Conservation (phyloP, 1,140 invertebrate genomes). For the Chionoecetes opilio region DNA sequence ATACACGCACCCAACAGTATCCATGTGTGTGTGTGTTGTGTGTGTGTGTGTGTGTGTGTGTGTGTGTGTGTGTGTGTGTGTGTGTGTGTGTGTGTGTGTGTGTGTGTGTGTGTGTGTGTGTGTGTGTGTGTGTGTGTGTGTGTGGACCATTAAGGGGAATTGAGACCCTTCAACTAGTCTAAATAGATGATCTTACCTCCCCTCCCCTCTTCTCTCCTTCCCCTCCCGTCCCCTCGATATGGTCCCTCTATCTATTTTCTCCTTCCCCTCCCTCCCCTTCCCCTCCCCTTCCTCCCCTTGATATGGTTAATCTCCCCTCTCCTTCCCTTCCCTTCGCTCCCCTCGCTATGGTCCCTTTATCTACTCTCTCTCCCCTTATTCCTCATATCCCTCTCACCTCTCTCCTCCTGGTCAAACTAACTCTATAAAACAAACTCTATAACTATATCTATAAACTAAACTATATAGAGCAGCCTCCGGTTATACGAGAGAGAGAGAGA, state of each 20-base stretch:
- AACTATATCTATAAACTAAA: too few species aligned
- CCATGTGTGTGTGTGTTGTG: slow-evolving; percentile 24
- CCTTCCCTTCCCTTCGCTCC: too few species aligned
- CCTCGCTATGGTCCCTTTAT: too few species aligned
- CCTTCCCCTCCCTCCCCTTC: neutral
- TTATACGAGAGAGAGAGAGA: neutral
- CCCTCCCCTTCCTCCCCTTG: too few species aligned
- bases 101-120: slow-evolving; percentile 46
- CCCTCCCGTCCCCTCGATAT: neutral
- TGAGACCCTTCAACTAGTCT: too few species aligned
- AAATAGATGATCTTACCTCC: neutral
- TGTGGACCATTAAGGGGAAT: neutral
- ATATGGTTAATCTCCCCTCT: too few species aligned
- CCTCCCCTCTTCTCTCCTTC: neutral
- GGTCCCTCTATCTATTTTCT: neutral
- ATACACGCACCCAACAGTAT: too few species aligned
- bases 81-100: slow-evolving; percentile 46
- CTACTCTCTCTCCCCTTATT: too few species aligned
- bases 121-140: slow-evolving; percentile 46
- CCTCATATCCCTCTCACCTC: too few species aligned
- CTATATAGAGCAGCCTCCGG: too few species aligned
- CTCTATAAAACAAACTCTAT: too few species aligned
- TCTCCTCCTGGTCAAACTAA: too few species aligned
- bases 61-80: slow-evolving; percentile 49
- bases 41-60: slow-evolving; percentile 56